Evolutionary conservation across 2,888 invertebrate genomes (phyloP), one percentile per base, ranked within the genome.

Genomic region (Diarsia mendica): DNA sequence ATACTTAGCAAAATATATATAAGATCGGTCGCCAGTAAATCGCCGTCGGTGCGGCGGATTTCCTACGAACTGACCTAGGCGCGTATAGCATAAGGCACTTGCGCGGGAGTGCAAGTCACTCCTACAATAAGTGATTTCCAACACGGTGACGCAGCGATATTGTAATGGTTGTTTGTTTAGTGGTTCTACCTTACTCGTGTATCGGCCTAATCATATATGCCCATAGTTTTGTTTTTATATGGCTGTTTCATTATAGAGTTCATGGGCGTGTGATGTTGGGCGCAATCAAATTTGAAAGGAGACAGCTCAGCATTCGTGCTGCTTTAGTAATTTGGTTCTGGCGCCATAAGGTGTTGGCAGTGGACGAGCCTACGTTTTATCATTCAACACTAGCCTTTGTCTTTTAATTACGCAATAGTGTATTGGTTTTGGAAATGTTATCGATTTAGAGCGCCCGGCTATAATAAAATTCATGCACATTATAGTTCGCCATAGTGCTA

Each of bases 131-230:
- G 96, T 96, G 96, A 96, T 96, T 96, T 96, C 95, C 90, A 95
- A 95, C 95, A 94, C 92, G 92, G 90, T 96, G 96, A 96, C 95
- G 90, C 89, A 90, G 95, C 96, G 88, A 88, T 96, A 95, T 96
- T 96, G 92, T 95, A 95, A 96, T 96, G 91, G 94, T 93, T 96
- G 96, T 96, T 96, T 96, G 96, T 96, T 96, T 96, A 96, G 95
- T 93, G 94, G 95, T 92, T 96, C 96, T 96, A 95, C 96, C 96
- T 96, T 95, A 95, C 96, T 93, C 96, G 94, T 96, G 96, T 96
- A 96, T 96, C 95, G 93, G 92, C 92, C 96, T 96, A 96, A 96
- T 96, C 96, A 95, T 96, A 95, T 96, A 96, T 96, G 95, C 96
- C 95, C 94, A 94, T 95, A 95, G 95, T 96, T 96, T 96, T 96